Evolutionary conservation across 2,888 invertebrate species (phyloP).

Genomic region (Epinotia brunnichana): DNA sequence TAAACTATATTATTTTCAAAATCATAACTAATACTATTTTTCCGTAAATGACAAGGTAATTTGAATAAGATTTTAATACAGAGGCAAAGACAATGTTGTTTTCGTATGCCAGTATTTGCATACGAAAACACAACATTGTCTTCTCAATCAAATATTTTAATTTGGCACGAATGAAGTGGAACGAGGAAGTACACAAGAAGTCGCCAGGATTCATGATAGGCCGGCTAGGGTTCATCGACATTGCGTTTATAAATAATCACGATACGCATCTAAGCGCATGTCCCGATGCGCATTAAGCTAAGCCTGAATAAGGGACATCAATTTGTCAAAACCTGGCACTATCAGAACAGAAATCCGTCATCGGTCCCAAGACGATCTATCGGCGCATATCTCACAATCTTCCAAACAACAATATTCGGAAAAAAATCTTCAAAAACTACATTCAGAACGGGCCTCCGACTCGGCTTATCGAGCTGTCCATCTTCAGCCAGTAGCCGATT

Average conservation of each 20-base stretch:
- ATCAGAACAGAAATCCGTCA: slow-evolving; percentile 78
- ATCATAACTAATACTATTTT: neutral
- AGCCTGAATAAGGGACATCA: slow-evolving; percentile 72
- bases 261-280: slow-evolving; percentile 63
- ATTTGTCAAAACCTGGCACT: slow-evolving; percentile 81
- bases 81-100: too few relatives aligned
- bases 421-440: slow-evolving; percentile 45
- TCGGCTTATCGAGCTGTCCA: slow-evolving; percentile 74
- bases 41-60: neutral
- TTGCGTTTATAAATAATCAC: slow-evolving; percentile 43
- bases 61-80: too few relatives aligned
- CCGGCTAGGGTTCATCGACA: slow-evolving; percentile 35
- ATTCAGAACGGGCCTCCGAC: slow-evolving; percentile 54
- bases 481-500: slow-evolving; percentile 78
- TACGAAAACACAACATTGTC: too few relatives aligned
- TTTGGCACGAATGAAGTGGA: neutral
- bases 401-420: slow-evolving; percentile 58
- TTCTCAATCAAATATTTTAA: slow-evolving; percentile 15
- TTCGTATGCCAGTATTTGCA: too few relatives aligned
- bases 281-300: slow-evolving; percentile 61
- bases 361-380: slow-evolving; percentile 72
- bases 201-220: slow-evolving; percentile 23
- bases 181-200: neutral
- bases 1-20: neutral
- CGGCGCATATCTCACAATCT: slow-evolving; percentile 75